phyloP scores from a whole-genome alignment of 2,113 vertebrate species.

The Syngnathus scovelli region DNA sequence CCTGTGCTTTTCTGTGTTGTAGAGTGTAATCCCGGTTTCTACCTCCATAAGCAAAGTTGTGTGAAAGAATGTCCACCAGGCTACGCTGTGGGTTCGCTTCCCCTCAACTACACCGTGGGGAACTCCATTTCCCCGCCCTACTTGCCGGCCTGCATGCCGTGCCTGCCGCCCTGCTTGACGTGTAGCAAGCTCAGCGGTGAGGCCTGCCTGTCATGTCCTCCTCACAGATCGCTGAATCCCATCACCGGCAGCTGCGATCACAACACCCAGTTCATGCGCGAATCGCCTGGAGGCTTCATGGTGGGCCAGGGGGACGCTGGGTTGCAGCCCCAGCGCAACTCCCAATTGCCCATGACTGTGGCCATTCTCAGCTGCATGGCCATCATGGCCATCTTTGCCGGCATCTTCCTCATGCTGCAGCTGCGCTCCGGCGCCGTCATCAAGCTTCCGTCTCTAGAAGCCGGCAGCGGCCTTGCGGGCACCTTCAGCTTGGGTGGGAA shows the following conservation, averaged over 20 bases:
- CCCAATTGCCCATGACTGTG: conserved; percentile 74
- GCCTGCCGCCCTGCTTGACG: conserved; percentile 81
- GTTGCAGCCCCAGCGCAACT: conserved; percentile 29
- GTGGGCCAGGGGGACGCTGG: conserved; percentile 11
- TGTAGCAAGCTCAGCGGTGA: conserved; percentile 74
- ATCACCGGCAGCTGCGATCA: conserved; percentile 77
- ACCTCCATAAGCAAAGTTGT: conserved; percentile 84
- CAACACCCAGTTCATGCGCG: conserved; percentile 84
- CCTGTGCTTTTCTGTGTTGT: conserved; percentile 19
- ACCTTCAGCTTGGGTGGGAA: conserved; percentile 60
- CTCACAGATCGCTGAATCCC: conserved; percentile 80
- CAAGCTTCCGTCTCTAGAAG: conserved; percentile 79
- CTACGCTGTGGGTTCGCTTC: conserved; percentile 69
- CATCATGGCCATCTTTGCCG: conserved; percentile 81
- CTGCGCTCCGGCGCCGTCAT: conserved; percentile 76
- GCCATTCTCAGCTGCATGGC: conserved; percentile 87
- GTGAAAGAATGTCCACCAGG: conserved; percentile 82
- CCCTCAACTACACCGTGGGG: conserved; percentile 69
- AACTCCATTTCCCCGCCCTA: conserved; percentile 73
- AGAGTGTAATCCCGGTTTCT: conserved; percentile 89
- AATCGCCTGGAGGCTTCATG: conserved; percentile 70
- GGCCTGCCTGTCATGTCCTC: conserved; percentile 86
- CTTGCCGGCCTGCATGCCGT: conserved; percentile 80
- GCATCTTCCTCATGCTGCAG: conserved; percentile 87
- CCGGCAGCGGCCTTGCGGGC: conserved; percentile 42